Evolutionary conservation across 2,797 vertebrate species (phyloP).

Genomic region (Oophaga sylvatica): DNA sequence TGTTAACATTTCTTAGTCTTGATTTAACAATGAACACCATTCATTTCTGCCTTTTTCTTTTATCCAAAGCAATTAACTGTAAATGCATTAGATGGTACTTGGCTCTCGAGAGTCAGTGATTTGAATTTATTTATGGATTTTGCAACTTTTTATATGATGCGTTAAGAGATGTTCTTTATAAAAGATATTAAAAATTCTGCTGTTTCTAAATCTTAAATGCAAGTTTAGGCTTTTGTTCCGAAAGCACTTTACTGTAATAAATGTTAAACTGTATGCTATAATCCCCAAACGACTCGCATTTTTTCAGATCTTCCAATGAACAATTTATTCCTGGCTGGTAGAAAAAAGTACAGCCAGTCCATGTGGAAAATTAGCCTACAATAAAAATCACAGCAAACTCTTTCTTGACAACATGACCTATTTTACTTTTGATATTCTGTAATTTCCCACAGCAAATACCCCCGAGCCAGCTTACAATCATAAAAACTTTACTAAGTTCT

Average conservation of each 20-base stretch:
- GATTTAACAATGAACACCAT: neutral
- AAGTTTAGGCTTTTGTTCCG: conserved; percentile 25
- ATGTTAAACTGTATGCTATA: conserved; percentile 47
- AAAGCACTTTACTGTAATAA: conserved; percentile 54
- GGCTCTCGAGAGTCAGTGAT: conserved; percentile 1
- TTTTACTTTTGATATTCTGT: conserved; percentile 56
- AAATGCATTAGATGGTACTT: neutral
- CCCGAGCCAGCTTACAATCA: conserved; percentile 47
- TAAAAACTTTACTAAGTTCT: conserved; percentile 33
- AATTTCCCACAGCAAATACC: conserved; percentile 52
- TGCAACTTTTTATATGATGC: conserved; percentile 22
- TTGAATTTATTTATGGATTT: conserved; percentile 17
- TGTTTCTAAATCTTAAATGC: conserved; percentile 41
- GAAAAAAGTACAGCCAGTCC: neutral
- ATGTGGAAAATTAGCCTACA: conserved; percentile 46
- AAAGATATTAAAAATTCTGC: conserved; percentile 50
- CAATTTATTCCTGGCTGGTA: conserved; percentile 30
- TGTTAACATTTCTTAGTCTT: neutral
- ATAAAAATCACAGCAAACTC: conserved; percentile 51
- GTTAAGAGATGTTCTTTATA: conserved; percentile 46
- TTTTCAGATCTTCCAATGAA: conserved; percentile 52
- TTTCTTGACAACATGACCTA: conserved; percentile 45
- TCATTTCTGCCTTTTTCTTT: conserved; percentile 16
- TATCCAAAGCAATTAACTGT: neutral
- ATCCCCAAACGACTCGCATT: conserved; percentile 25